Evolutionary conservation across 2,888 invertebrate species (phyloP).

Genomic region (Nasonovia ribisnigri): DNA sequence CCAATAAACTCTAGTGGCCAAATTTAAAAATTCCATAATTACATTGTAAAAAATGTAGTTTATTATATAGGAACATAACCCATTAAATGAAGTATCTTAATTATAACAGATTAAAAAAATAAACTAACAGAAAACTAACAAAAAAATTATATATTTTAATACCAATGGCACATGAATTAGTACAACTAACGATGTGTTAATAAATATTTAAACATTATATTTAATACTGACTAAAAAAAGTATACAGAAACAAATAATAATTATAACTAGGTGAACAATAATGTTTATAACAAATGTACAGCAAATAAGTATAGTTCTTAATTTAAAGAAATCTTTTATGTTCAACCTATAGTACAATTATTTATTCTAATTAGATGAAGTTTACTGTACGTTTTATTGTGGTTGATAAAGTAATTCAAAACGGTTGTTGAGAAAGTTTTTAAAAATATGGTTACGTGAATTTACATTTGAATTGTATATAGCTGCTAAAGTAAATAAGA

Average conservation of each 20-base stretch:
- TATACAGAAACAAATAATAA: neutral
- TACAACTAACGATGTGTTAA: neutral
- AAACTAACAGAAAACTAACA: neutral
- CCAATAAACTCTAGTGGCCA: neutral
- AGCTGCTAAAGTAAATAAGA: neutral
- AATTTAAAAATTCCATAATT: neutral
- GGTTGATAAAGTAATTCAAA: neutral
- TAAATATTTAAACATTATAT: neutral
- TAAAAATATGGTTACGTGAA: neutral
- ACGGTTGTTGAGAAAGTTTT: neutral
- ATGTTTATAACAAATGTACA: neutral
- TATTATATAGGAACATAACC: neutral
- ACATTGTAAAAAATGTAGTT: neutral
- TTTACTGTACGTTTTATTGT: neutral
- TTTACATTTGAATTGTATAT: neutral
- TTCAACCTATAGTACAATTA: neutral
- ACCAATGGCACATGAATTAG: neutral
- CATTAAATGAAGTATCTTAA: neutral
- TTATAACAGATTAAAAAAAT: neutral
- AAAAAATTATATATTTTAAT: neutral
- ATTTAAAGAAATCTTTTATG: neutral
- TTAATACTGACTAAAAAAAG: neutral
- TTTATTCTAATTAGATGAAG: neutral
- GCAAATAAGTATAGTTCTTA: neutral
- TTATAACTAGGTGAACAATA: neutral